phyloP scores from a whole-genome alignment of 2,797 vertebrate species.

The Echiichthys vipera region DNA sequence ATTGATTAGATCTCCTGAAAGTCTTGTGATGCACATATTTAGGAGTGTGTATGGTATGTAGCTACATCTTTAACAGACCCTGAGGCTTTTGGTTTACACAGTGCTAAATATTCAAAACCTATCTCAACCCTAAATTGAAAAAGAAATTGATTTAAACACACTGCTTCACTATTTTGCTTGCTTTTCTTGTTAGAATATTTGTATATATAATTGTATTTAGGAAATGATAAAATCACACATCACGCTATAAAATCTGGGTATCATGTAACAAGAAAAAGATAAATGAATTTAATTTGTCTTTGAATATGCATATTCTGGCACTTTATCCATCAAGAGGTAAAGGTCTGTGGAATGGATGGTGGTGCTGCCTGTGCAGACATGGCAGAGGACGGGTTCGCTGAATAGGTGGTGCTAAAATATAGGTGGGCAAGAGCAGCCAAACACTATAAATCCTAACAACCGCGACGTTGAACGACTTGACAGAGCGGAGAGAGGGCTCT shows the following conservation, averaged over 20 bases:
- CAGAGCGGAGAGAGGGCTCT: slow-evolving; percentile 58
- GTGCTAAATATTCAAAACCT: neutral
- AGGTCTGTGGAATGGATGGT: slow-evolving; percentile 24
- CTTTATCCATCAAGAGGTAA: slow-evolving; percentile 16
- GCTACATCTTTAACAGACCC: neutral
- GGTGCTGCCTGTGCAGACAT: slow-evolving; percentile 34
- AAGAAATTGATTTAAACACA: slow-evolving; percentile 11
- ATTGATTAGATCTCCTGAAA: slow-evolving; percentile 4
- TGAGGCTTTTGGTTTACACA: neutral
- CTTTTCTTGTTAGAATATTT: slow-evolving; percentile 7
- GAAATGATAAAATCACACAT: neutral
- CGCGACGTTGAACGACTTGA: slow-evolving; percentile 49
- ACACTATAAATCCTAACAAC: slow-evolving; percentile 69
- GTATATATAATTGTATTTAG: neutral
- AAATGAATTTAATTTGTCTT: slow-evolving; percentile 9
- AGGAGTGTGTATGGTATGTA: neutral
- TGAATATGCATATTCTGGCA: slow-evolving; percentile 9
- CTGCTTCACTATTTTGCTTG: slow-evolving; percentile 1
- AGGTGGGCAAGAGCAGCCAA: slow-evolving; percentile 66
- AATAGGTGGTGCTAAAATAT: slow-evolving; percentile 65
- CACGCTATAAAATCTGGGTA: neutral
- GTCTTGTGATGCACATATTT: slow-evolving; percentile 1
- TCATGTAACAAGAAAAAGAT: neutral
- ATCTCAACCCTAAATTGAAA: slow-evolving; percentile 12
- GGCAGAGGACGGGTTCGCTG: slow-evolving; percentile 52